Evolutionary conservation across 2,113 vertebrate species (phyloP), one percentile per base, ranked within the genome.

Genomic region (Sander lucioperca): DNA sequence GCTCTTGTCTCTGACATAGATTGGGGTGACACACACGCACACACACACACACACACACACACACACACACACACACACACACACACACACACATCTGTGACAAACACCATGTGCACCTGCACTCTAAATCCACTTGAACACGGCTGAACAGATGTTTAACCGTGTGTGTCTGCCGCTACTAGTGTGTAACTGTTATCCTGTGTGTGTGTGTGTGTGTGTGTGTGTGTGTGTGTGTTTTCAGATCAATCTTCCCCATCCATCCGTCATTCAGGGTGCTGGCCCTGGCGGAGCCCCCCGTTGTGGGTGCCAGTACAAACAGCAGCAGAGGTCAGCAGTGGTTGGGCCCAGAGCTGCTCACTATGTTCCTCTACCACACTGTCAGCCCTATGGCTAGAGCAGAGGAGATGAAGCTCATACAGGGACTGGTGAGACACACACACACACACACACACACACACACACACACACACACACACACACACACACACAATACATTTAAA

Each of bases 191-290:
- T 19, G 25, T 73, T n/a, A 43, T 50, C 23, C 2, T 27, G 57
- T 54, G 10, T 48, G 19, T 71, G n/a, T 82, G 15, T 80, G 12
- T n/a, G 47, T 36, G 27, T 54, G 19, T 45, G 27, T 43, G 33
- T 72, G 23, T 53, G 39, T 61, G 19, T 54, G 59, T 64, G 10
- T 68, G 58, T 65, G 16, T 43, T 79, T 78, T 53, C 90, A 99
- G 98, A 88, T 97, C 88, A 0, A 95, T 99, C 82, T 96, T 97
- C 84, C 96, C 97, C 39, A 94, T 99, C 81, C 98, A 99, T 69
- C 96, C 98, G 0, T 97, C 97, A 16, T 99, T 99, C 93, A 95
- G 98, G 86, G 96, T 99, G 83, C 88, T 99, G 4, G 97, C 98
- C 6, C 90, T 99, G 89, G 98, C 98, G 2, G 98, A 99, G 85